Evolutionary conservation across 2,797 vertebrate genomes (phyloP), one percentile per base, ranked within the genome.

Genomic region (Taeniopygia guttata): DNA sequence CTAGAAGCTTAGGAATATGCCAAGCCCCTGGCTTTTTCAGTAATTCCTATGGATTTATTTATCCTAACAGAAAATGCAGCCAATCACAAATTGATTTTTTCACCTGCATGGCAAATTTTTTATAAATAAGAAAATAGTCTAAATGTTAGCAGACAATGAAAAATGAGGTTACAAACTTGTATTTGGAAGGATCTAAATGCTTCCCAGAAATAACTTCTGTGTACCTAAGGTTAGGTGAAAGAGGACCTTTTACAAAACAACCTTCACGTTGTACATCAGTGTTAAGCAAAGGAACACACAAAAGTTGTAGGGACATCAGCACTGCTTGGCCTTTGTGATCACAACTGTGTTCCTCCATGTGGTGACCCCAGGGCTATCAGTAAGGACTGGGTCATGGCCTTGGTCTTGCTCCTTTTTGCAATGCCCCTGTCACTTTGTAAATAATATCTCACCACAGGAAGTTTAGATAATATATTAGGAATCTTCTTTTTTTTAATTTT

Each of bases 31-130:
- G 17, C 6, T 95, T 94, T 89, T 91, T 60, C 82, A 78, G 63
- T 75, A 90, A 94, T 64, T 88, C 83, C 32, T 75, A 18, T 25
- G 62, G 73, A 85, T 91, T 91, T 93, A 58, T 84, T 90, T 64
- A 67, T 74, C 45, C 55, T 48, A 77, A 55, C 6, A 62, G 79
- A 83, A 88, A 92, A 89, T 20, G 8, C 5, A 25, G 23, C 36
- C 36, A 38, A 36, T 90, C 92, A 56, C 23, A 92, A 89, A 91
- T 78, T 72, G 29, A 66, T 91, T 94, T 93, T 93, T 90, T 49
- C 64, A 38, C 43, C 26, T 63, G 26, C 58, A 45, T 38, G 14
- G 9, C 18, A 83, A 77, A 68, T 6, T 14, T 60, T 51, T 91
- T 51, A 27, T 45, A n/a, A 43, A 52, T 16, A 69, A 42, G 60